Base-by-base conservation (phyloP, 2,888 invertebrate genomes). In the Apotomis turbidana region DNA sequence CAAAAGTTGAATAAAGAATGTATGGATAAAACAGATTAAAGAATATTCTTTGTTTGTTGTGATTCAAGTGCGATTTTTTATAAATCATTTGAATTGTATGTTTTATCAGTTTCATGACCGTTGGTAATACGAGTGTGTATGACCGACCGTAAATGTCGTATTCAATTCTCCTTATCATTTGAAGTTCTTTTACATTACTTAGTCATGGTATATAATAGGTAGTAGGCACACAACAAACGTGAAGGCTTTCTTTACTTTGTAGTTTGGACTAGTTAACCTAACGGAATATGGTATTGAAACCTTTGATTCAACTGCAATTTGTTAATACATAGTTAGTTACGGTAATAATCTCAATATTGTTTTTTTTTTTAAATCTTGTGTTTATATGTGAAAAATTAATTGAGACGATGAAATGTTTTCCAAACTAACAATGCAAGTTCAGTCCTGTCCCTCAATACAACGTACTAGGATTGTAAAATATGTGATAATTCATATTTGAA, bases 1-100 rank as follows among this genome's bases (percentile, higher is more conserved):
- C 81, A 82, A 82, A 81, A 79, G 73, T 78, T 76, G 78, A 72
- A 51, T 79, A 71, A 78, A 67, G 73, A 74, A 68, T 70, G 77
- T 55, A 64, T 54, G 10, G 62, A 72, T 76, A 77, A 76, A 75
- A 76, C 75, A 74, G 77, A 59, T 3, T 41, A 5, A 15, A 38
- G 46, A 68, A 41, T 9, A 13, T 5, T 52, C 9, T 9, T 10
- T 57, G 27, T 61, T 60, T 44, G 15, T 60, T 49, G 49, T 49
- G 49, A 49, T 9, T 12, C 10, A 6, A 49, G 9, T 8, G 9
- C 49, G 8, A 9, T 10, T 10, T 10, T 44, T 44, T 8, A 44
- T 44, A 8, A 6, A 44, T 8, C 5, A 44, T 44, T 44, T 44
- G 44, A 44, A 44, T 44, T 44, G 44, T 44, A 44, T 3, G 8